Percentiles rank a stretch among this genome's conserved stretches.
These are phyloP conservation scores for Pteropus alecto DNA, from an alignment of 2,113 vertebrate species.

Conservation along the genomic window DNA sequence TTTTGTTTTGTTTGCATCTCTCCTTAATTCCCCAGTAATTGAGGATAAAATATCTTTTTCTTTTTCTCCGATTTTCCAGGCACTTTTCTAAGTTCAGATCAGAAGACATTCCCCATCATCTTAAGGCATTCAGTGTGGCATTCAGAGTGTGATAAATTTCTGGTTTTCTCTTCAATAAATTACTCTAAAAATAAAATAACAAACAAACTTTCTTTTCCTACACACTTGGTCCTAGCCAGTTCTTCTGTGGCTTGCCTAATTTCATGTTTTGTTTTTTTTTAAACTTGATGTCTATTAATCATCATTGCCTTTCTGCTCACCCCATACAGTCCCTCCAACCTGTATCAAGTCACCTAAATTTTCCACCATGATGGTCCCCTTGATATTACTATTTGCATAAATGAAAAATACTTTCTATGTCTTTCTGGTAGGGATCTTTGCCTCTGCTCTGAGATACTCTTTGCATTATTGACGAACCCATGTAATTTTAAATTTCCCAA, in stretches of 20 bases:
- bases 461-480: not conserved
- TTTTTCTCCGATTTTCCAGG: not conserved
- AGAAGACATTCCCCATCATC: not conserved
- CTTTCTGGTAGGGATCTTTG: not conserved
- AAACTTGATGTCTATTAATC: not conserved
- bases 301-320: not conserved
- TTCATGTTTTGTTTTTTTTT: not conserved
- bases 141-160: not conserved
- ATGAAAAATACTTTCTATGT: not conserved
- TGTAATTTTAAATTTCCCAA: not conserved
- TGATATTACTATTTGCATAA: not conserved
- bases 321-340: not conserved
- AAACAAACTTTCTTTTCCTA: not conserved
- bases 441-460: not conserved
- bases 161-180: not conserved
- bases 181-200: not conserved
- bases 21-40: not conserved
- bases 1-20: not conserved
- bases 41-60: not conserved
- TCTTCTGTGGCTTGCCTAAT: not conserved
- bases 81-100: not conserved
- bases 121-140: not conserved
- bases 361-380: not conserved
- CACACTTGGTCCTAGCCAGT: not conserved
- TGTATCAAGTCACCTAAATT: not conserved